Base-by-base conservation (phyloP, 1,140 invertebrate genomes). In the Caenorhabditis elegans region DNA sequence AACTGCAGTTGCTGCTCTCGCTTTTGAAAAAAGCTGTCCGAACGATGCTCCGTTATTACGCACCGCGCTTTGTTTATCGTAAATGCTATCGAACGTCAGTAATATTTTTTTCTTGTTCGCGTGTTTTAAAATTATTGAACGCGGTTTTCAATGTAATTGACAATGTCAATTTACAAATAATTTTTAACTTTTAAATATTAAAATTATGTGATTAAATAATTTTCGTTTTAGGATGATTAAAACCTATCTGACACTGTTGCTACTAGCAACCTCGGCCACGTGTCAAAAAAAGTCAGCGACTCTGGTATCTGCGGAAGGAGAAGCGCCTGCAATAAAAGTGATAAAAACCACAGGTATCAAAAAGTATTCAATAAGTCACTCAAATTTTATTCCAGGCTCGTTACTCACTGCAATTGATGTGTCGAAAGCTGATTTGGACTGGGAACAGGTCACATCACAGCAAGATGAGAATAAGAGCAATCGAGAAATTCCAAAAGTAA, bases 41-140 rank as follows among this genome's bases (percentile, higher is more conserved):
- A 70, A 70, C 60, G 60, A 70, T n/a, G 22, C 60, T 70, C 60
- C 60, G 60, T 39, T 43, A 36, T 70, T 70, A 2, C 60, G 60
- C 60, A 22, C 0, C 34, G 60, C 60, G 19, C 19, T 11, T 10
- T 70, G 31, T 19, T 70, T 70, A 70, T 5, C 60, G 60, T 70
- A 70, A 70, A 70, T 70, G 19, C 60, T 70, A 70, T 22, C 60
- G 60, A 70, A 70, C 60, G 60, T 70, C 60, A 70, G 34, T n/a
- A 70, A 39, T 70, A 39, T 22, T 70, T 5, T 70, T 70, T 39
- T n/a, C 13, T n/a, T n/a, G n/a, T n/a, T n/a, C n/a, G n/a, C n/a
- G n/a, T n/a, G n/a, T n/a, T n/a, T n/a, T n/a, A n/a, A n/a, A n/a
- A n/a, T n/a, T n/a, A n/a, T n/a, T n/a, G n/a, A n/a, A n/a, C n/a